These are phyloP conservation scores for Anguilla pacifica DNA, from an alignment of 2,797 vertebrate species.

Conservation along the genomic window DNA sequence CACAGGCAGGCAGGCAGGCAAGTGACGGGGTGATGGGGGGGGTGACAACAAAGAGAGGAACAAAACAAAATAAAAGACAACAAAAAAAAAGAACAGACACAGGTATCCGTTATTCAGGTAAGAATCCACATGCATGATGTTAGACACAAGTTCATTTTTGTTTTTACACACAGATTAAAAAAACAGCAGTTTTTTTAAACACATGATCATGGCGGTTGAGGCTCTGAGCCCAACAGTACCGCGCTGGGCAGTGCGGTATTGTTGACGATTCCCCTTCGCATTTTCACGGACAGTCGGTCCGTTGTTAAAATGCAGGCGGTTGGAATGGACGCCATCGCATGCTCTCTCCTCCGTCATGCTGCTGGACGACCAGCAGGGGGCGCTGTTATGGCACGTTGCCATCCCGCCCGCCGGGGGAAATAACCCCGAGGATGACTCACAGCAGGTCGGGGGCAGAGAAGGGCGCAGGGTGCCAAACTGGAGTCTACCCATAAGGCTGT, in stretches of 20 bases:
- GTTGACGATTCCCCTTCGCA: constrained; percentile 50
- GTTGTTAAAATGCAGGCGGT: constrained; percentile 49
- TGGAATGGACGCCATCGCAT: constrained; percentile 37
- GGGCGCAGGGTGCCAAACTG: background rate
- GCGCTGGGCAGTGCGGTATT: constrained; percentile 22
- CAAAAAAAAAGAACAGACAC: constrained; percentile 69
- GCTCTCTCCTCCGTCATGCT: constrained; percentile 47
- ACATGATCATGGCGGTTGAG: constrained; percentile 21
- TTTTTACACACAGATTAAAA: constrained; percentile 57
- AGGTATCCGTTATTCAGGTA: constrained; percentile 73
- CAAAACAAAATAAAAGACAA: constrained; percentile 50
- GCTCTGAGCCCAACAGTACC: constrained; percentile 27
- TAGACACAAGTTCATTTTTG: constrained; percentile 43
- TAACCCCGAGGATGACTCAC: constrained; percentile 1
- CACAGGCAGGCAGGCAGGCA: constrained; percentile 41
- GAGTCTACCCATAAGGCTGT: background rate
- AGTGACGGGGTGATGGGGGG: constrained; percentile 29
- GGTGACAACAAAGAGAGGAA: constrained; percentile 55
- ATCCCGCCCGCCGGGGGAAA: constrained; percentile 9
- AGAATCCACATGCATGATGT: constrained; percentile 64
- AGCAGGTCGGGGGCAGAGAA: background rate
- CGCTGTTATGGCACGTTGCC: constrained; percentile 49
- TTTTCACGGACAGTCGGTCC: constrained; percentile 54
- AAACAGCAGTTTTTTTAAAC: constrained; percentile 40
- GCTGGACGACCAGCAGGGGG: constrained; percentile 54